Evolutionary conservation across 2,888 invertebrate genomes (phyloP), one percentile per base, ranked within the genome.

Genomic region (Digitonthophagus gazella): DNA sequence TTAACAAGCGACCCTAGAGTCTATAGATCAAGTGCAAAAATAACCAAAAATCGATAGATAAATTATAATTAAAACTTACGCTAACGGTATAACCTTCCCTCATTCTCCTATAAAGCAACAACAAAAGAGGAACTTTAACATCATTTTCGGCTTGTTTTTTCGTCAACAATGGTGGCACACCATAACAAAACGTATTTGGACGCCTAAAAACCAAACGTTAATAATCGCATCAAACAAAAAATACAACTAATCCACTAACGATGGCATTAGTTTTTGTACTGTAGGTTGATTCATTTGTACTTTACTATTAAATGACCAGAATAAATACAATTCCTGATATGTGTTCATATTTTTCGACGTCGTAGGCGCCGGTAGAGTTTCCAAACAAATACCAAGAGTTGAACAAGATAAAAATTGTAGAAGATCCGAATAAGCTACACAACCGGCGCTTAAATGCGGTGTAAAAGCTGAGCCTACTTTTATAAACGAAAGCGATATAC

Each of bases 11-110:
- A n/a, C n/a, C n/a, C n/a, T n/a, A n/a, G n/a, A n/a, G n/a, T n/a
- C n/a, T n/a, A n/a, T n/a, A n/a, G n/a, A n/a, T n/a, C n/a, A n/a
- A n/a, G n/a, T n/a, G n/a, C n/a, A n/a, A n/a, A n/a, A n/a, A n/a
- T n/a, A n/a, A n/a, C n/a, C n/a, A n/a, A n/a, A n/a, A n/a, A n/a
- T n/a, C n/a, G n/a, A n/a, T n/a, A n/a, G n/a, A n/a, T n/a, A n/a
- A n/a, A n/a, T n/a, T n/a, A n/a, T n/a, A n/a, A 55, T 19, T 22
- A n/a, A 67, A 15, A 73, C 76, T 78, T 82, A 86, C 86, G 78
- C 87, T 88, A 71, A 91, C 85, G 56, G 88, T 87, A 80, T 91
- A 93, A 22, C 93, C 93, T 82, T 93, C 93, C 58, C 92, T 83
- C 71, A 93, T 84, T 70, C 93, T 84, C 75, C 92, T 89, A 65